A percentile compares a stretch with the other conserved stretches of the same genome.
These are phyloP conservation scores for Trichogramma pretiosum DNA, from an alignment of 1,140 invertebrate species.

Conservation along the genomic window DNA sequence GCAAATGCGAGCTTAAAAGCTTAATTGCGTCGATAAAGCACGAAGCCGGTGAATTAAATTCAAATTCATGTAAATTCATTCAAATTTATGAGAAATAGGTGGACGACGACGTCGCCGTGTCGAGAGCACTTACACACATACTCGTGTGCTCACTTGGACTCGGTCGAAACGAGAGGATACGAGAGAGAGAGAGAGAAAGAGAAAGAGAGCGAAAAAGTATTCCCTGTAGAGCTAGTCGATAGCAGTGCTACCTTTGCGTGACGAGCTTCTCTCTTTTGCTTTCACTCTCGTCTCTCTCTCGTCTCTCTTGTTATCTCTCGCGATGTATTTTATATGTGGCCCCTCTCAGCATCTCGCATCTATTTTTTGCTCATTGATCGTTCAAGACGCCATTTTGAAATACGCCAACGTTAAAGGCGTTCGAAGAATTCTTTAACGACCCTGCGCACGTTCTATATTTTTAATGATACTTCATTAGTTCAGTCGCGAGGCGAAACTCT, in stretches of 20 bases:
- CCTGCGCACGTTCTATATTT: slow-evolving; percentile 15
- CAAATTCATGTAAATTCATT: slow-evolving; percentile 50
- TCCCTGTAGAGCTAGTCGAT: slow-evolving; percentile 44
- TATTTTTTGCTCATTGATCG: too few species aligned
- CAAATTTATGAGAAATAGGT: slow-evolving; percentile 49
- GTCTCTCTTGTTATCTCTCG: slow-evolving; percentile 1
- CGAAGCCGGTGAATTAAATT: slow-evolving; percentile 43
- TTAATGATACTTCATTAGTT: slow-evolving; percentile 19
- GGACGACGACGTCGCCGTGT: too few species aligned
- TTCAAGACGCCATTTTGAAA: slow-evolving; percentile 44
- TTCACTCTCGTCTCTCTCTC: neutral
- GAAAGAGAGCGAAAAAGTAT: slow-evolving; percentile 45
- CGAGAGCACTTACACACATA: neutral
- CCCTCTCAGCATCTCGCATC: too few species aligned
- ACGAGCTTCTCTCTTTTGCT: slow-evolving; percentile 25
- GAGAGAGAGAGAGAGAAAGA: slow-evolving; percentile 31
- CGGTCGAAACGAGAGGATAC: slow-evolving; percentile 26
- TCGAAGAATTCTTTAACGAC: slow-evolving; percentile 20
- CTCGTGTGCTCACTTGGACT: neutral
- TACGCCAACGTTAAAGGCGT: slow-evolving; percentile 22
- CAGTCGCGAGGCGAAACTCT: slow-evolving; percentile 9
- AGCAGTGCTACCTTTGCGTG: slow-evolving; percentile 37
- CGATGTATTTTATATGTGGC: slow-evolving; percentile 25
- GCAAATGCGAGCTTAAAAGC: slow-evolving; percentile 49
- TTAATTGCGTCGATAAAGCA: slow-evolving; percentile 50